These are phyloP conservation scores for Hydraecia micacea DNA, from an alignment of 2,888 invertebrate species.

Conservation along the genomic window DNA sequence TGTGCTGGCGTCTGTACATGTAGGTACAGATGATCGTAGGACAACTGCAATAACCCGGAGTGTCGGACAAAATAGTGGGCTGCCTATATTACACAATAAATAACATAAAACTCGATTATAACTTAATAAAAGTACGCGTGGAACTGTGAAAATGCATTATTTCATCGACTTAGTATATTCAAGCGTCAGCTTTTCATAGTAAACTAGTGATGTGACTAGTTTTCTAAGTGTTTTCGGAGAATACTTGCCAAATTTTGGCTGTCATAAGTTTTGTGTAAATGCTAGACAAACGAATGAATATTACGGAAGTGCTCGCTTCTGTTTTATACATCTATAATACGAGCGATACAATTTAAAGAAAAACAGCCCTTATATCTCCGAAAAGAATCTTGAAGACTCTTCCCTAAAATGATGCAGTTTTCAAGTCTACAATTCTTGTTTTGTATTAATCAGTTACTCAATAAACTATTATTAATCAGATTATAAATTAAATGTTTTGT, in stretches of 20 bases:
- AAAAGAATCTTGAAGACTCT: conserved; percentile 2
- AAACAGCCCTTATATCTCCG: neutral
- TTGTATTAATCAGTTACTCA: conserved; percentile 2
- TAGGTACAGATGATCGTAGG: neutral
- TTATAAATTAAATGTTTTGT: conserved; percentile 4
- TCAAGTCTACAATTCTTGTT: neutral
- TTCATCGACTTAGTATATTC: conserved; percentile 24
- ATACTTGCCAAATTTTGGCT: conserved; percentile 1
- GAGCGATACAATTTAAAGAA: neutral
- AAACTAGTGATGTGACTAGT: conserved; percentile 50
- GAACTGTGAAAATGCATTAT: conserved; percentile 71
- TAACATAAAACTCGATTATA: conserved; percentile 66
- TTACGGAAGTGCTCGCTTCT: neutral
- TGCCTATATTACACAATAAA: conserved; percentile 64
- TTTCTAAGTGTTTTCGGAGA: conserved; percentile 25
- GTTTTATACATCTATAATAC: conserved; percentile 2
- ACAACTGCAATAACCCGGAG: conserved; percentile 31
- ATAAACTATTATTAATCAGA: conserved; percentile 1
- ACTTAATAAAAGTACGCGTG: conserved; percentile 71
- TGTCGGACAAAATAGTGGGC: conserved; percentile 42
- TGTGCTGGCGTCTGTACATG: neutral
- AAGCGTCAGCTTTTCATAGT: conserved; percentile 34
- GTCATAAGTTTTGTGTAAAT: conserved; percentile 40
- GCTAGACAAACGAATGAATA: conserved; percentile 34
- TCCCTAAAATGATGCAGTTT: neutral